Conservation (phyloP, 2,113 vertebrate genomes). For the Pollimyrus isidori region DNA sequence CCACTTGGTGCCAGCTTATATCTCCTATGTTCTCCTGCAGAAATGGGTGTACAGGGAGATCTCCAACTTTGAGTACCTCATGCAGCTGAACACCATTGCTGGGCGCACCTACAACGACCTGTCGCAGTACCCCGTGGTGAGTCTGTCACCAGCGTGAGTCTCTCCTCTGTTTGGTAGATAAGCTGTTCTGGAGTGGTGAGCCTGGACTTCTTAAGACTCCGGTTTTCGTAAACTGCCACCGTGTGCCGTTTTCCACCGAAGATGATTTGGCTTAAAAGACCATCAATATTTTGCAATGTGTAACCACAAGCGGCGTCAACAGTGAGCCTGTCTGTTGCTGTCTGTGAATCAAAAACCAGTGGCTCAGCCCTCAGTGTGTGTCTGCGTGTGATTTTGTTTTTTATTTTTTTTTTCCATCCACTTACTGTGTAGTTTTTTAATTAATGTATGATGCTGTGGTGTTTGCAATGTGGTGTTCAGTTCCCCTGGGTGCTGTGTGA, state of each 20-base stretch:
- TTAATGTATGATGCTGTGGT: not conserved
- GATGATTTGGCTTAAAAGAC: not conserved
- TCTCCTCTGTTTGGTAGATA: not conserved
- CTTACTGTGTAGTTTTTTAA: not conserved
- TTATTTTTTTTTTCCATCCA: not conserved
- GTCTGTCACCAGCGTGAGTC: slow-evolving; percentile 24
- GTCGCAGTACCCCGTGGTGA: slow-evolving; percentile 96
- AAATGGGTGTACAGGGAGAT: slow-evolving; percentile 96
- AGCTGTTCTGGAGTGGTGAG: not conserved
- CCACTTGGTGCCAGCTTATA: not conserved
- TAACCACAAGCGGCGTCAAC: not conserved
- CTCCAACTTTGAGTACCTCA: slow-evolving; percentile 97
- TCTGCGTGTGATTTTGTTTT: not conserved
- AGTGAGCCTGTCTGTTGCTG: not conserved
- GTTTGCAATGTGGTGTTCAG: slow-evolving; percentile 44
- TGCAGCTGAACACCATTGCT: slow-evolving; percentile 94
- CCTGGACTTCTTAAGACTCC: not conserved
- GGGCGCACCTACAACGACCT: slow-evolving; percentile 95
- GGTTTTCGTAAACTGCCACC: not conserved
- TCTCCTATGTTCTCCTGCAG: slow-evolving; percentile 47
- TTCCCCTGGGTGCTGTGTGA: slow-evolving; percentile 94
- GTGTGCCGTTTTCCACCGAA: not conserved
- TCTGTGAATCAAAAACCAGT: not conserved
- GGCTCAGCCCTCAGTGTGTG: not conserved
- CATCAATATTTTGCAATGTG: not conserved